Conservation (phyloP, 1,140 invertebrate genomes). For the Trinorchestia longiramus region DNA sequence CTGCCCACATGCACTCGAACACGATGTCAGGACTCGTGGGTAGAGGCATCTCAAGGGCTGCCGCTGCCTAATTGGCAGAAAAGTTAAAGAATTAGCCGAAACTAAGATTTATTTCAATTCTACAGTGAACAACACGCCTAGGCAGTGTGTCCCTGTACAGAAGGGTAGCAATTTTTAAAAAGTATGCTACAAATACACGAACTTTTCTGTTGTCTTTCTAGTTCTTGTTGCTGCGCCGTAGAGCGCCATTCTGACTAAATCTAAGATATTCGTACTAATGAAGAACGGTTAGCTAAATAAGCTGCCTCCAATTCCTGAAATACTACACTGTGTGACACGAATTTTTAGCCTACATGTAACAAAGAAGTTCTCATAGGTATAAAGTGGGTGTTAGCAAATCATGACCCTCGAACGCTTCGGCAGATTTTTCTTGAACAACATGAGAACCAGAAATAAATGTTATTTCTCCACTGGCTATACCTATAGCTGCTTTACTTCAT, state of each 20-base stretch:
- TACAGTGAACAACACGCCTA: not conserved
- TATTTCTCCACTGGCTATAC: not conserved
- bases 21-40: conserved; percentile 73
- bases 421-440: too few relatives aligned
- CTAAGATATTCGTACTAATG: not conserved
- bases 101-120: not conserved
- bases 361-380: not conserved
- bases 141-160: not conserved
- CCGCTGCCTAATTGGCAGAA: not conserved
- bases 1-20: conserved; percentile 92
- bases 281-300: not conserved
- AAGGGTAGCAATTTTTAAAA: not conserved
- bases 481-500: not conserved
- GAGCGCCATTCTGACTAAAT: not conserved
- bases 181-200: too few relatives aligned
- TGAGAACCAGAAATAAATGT: not conserved
- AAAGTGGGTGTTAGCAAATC: not conserved
- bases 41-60: conserved; percentile 60
- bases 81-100: conserved; percentile 12
- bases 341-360: not conserved
- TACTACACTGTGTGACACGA: not conserved
- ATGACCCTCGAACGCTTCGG: not conserved
- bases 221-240: not conserved
- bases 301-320: not conserved
- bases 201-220: not conserved